Base-by-base conservation (phyloP, 2,113 vertebrate genomes). In the Fregata magnificens region DNA sequence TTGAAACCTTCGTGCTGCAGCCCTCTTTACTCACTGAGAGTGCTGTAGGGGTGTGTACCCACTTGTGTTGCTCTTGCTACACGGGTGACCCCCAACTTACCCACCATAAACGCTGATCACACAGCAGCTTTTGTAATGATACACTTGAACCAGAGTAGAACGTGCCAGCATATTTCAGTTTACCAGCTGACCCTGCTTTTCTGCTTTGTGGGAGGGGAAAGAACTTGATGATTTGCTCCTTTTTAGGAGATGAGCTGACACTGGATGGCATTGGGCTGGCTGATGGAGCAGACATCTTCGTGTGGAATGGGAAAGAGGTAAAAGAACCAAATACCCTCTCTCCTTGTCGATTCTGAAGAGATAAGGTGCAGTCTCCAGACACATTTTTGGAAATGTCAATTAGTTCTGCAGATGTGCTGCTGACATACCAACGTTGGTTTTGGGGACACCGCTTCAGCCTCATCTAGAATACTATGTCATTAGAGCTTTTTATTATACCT, bases 241-340 rank as follows among this genome's bases (percentile, higher is more conserved):
- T 76, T 97, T 76, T 93, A 99, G 99, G 99, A 97, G 99, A 99
- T 86, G 93, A 97, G 34, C 93, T 98, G 78, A 98, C 98, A 3
- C 95, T 99, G 95, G 96, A 95, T 93, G 98, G 97, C 49, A 50
- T 96, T 76, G 99, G 98, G 59, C 93, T 99, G 90, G 81, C 81
- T 71, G 98, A 99, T 47, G 98, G 98, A 94, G 97, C 98, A 87
- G 98, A 99, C 65, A 67, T 99, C 95, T 99, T 99, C 69, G 98
- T 99, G 34, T 99, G 99, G 99, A 99, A 99, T 71, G 99, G 99
- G 66, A 98, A 97, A 85, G 99, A 99, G 99, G 99, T 99, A 97
- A 98, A 89, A 63, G 78, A 49, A 9, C 14, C n/a, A 69, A 80
- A 50, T 3, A 45, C 2, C 9, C 8, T 61, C n/a, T 61, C 42